Base-by-base conservation (phyloP, 2,888 invertebrate species). In the Tetramorium bicarinatum region DNA sequence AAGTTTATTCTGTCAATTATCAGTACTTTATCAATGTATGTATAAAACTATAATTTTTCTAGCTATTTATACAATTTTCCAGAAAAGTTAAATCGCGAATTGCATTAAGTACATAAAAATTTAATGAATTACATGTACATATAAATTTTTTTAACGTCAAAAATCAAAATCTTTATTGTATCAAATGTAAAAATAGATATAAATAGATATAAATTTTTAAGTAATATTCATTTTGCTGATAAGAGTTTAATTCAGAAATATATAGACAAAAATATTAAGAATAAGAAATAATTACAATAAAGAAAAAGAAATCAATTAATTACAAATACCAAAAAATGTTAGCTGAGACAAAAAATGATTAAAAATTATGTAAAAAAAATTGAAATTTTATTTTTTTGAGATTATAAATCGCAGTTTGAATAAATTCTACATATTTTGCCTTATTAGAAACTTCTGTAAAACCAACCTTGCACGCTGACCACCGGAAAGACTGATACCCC, bases 401-500 rank as follows among this genome's bases (percentile, higher is more conserved):
- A 44, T 66, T 25, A 47, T 25, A 3, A 8, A 3, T 41, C 1
- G 25, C 18, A 67, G 29, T 67, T 18, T 67, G 18, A 47, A 47
- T 66, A 47, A 49, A 69, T n/a, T 7, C 3, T n/a, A 3, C 49
- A 34, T 29, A 4, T 74, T 25, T 54, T 56, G 6, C 41, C 34
- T 49, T 49, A 76, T 64, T 18, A 4, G 41, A 25, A 54, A 66
- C n/a, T n/a, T 67, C 0, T 21, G 13, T 6, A n/a, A 61, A 47
- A 94, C 69, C 67, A 49, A 94, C 94, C 96, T 95, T 3, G 97
- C 96, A 85, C 96, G 95, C 92, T 96, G 96, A 93, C 97, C 97
- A 87, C 98, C 98, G 88, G 98, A 98, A 18, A 98, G 95, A 86
- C 97, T 97, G 83, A 97, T 97, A 13, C 98, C 98, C 18, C 98